Evolutionary conservation across 2,888 invertebrate genomes (phyloP), one percentile per base, ranked within the genome.

Genomic region (Onthophagus sagittarius): DNA sequence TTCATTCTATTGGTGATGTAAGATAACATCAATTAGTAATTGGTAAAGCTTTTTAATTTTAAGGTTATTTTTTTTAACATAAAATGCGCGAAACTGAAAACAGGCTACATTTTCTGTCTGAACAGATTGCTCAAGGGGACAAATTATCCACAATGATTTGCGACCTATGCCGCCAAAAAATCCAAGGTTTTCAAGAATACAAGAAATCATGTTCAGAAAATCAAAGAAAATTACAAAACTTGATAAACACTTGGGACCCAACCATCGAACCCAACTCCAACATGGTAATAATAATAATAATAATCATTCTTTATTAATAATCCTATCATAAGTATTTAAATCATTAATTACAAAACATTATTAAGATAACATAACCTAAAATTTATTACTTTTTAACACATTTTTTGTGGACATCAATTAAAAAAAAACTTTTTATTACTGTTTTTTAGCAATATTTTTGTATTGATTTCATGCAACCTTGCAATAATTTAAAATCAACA

Each of bases 111-210:
- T 70, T 72, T 72, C 23, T 53, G 39, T 53, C 11, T 9, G 2
- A 53, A 53, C 88, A 92, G 92, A 89, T 92, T 83, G 87, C 84
- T 78, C 83, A 87, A 79, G 86, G 87, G 83, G 92, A 92, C 84
- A 89, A 88, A 80, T 81, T 92, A 81, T 89, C 92, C 23, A 90
- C 89, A 15, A 87, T 89, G 84, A 88, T 92, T 82, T 92, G 92
- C 84, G 86, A 86, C 78, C 86, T 87, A 80, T 92, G 92, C 81
- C 83, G 89, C 79, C 87, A 86, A 79, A 90, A 88, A 86, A 88
- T 92, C 78, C 90, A 90, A 81, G 88, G 88, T 82, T 92, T 91
- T 91, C 88, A 90, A 81, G 84, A 86, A 77, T 92, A 90, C 86
- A 91, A 90, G 84, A 86, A 88, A 82, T 85, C 88, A 15, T 92